Base-by-base conservation (phyloP, 1,140 invertebrate species). In the Chrysopa pallens region DNA sequence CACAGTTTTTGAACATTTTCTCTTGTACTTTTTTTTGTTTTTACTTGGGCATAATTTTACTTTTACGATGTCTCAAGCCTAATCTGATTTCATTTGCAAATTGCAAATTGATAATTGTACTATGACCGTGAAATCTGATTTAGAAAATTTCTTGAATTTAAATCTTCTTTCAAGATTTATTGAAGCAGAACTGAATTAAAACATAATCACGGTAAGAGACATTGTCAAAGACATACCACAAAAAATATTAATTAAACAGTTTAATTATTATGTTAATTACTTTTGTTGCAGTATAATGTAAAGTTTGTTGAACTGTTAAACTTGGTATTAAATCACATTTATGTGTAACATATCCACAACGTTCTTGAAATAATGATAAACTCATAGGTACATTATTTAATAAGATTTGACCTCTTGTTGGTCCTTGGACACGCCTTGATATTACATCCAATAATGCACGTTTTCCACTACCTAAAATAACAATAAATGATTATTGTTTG, bases 361-460 rank as follows among this genome's bases (percentile, higher is more conserved):
- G 76, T 51, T 80, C 79, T 50, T 84, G 79, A 52, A 92, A 94
- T 38, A 91, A 61, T 14, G 79, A 74, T 27, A 78, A 66, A 15
- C 81, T 84, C 43, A 93, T 63, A 0, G 84, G 75, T 1, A 81
- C 76, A 4, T 84, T 84, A 57, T 91, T 89, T 0, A 93, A 69
- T 0, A 86, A 69, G 12, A 93, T 81, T 55, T 89, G 83, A 0
- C 89, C 89, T 44, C 85, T 68, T 41, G 76, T 75, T 40, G 78
- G 73, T 4, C 79, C 82, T 50, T 70, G 66, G 1, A 70, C 72
- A 36, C 81, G 66, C n/a, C 87, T 70, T 6, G 85, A 81, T 27
- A 93, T 90, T 2, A 93, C 87, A 57, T 93, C 89, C 5, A 94
- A 62, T 2, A 94, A 67, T 1, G 89, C 87, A 42, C 84, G 69